Evolutionary conservation across 2,888 invertebrate species (phyloP), one percentile per base, ranked within the genome.

Genomic region (Hyposoter didymator): DNA sequence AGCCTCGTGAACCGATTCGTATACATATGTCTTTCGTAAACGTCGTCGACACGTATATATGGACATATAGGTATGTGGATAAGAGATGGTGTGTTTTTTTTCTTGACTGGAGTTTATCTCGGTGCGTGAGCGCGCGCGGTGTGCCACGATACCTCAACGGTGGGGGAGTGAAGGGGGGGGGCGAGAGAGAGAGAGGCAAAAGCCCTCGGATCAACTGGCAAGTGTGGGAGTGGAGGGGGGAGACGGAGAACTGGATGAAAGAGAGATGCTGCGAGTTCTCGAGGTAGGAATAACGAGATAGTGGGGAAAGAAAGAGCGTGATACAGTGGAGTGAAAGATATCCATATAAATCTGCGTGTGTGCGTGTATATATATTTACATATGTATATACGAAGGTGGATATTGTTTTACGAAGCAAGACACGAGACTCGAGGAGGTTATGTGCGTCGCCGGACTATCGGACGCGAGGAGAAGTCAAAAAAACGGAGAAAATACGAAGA

Each of bases 91-190:
- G 39, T 39, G 39, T 70, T 45, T 70, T 70, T 66, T 73, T 75
- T 79, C 79, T 70, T 39, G 75, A 66, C 82, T 66, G 59, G 70
- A 70, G 82, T 82, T 85, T 79, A 75, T 85, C 39, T 39, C 82
- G 85, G 82, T 79, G 79, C 74, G 83, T 69, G 73, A 74, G 74
- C 70, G 73, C 72, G 73, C 72, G 83, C 74, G 73, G 83, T 84
- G 78, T 45, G 55, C 74, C 49, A 64, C 66, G 85, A 85, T 82
- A 85, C 85, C 85, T 82, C 85, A 85, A 35, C 79, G 64, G 82
- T 55, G 78, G 70, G 82, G 70, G 70, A 45, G 75, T 43, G 79
- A 75, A 64, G 47, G 62, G 70, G 47, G 62, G 66, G 62, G 64
- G 81, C 69, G 78, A n/a, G 49, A 12, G 78, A 22, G 49, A 17